Base-by-base conservation (phyloP, 2,888 invertebrate genomes). In the Anticlea derivata region DNA sequence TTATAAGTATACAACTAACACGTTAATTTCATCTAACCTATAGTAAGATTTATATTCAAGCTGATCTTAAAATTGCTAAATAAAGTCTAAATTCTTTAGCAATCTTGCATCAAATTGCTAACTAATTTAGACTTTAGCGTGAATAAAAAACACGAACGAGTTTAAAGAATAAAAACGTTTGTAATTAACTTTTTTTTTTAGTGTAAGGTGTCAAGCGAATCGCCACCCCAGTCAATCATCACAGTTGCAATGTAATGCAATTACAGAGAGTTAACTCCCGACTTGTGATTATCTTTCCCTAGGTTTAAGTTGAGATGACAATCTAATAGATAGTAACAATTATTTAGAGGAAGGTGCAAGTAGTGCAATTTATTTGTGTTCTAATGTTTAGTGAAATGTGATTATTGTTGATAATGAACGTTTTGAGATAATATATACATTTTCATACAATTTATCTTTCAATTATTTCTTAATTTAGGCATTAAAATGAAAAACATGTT, bases 341-440 rank as follows among this genome's bases (percentile, higher is more conserved):
- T 44, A 31, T 56, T 40, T 56, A 66, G 60, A 52, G 53, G 57
- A 61, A 44, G 69, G 71, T 77, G 75, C 74, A 69, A 72, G 61
- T 65, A 78, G 73, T 78, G 73, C 75, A 80, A 75, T 74, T 71
- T 63, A 65, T 70, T 75, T 76, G 71, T 75, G 72, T 76, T 68
- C 66, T 61, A 63, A 65, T 67, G 66, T 70, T 72, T 70, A 74
- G 66, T 40, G 35, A 75, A 78, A 75, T 80, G 83, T 85, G 82
- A 82, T 83, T 80, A 79, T 81, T 82, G 81, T 84, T 83, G 71
- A 77, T 80, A 78, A 77, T 78, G 74, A 79, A 75, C 44, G 80
- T 83, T 81, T 82, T 80, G 77, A 80, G 75, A 78, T 73, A 78
- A 75, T 76, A 76, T 76, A 78, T 76, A 69, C 74, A 71, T 73